These are phyloP conservation scores for Melieria omissa DNA, from an alignment of 2,888 invertebrate species.

Conservation along the genomic window DNA sequence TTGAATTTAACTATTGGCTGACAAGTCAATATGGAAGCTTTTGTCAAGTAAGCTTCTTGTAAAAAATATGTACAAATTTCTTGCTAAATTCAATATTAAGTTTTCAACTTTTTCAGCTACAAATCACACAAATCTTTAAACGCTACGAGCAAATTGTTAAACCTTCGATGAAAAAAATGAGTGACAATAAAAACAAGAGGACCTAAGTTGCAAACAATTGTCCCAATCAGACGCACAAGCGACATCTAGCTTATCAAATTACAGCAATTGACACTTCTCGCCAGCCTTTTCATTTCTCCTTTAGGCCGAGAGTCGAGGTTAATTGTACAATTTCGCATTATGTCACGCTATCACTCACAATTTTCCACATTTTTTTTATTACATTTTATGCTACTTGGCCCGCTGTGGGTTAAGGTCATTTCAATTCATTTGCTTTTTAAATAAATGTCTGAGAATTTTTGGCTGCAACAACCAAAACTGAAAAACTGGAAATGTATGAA, in stretches of 20 bases:
- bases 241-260: not conserved
- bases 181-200: too few relatives aligned
- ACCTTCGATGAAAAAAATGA: too few relatives aligned
- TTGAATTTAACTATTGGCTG: too few relatives aligned
- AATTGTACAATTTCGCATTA: conserved; percentile 15
- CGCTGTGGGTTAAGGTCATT: conserved; percentile 20
- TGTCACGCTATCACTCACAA: conserved; percentile 1
- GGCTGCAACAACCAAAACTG: too few relatives aligned
- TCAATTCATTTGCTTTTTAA: conserved; percentile 27
- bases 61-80: too few relatives aligned
- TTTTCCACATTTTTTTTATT: not conserved
- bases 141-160: too few relatives aligned
- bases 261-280: not conserved
- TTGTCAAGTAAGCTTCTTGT: too few relatives aligned
- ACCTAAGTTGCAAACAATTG: not conserved
- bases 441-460: conserved; percentile 5
- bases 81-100: too few relatives aligned
- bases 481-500: not conserved
- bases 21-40: too few relatives aligned
- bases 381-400: not conserved
- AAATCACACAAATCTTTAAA: too few relatives aligned
- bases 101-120: too few relatives aligned
- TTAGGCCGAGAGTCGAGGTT: conserved; percentile 6
- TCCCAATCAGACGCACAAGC: not conserved
- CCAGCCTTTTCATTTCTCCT: not conserved